phyloP scores from a whole-genome alignment of 2,113 vertebrate genomes.

The Buteo buteo region DNA sequence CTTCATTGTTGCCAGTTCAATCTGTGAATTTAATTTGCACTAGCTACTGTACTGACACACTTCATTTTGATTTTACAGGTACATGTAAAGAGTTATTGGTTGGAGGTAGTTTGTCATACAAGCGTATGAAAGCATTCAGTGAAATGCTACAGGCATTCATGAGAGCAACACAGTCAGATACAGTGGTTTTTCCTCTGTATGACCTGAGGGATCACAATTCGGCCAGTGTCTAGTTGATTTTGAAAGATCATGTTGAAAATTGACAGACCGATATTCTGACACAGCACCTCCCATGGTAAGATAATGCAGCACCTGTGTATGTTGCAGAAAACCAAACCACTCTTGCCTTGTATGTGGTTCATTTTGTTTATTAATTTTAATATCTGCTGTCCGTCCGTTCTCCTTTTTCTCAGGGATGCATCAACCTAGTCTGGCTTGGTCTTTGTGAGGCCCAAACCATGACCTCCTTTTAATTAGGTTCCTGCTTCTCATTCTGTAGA shows the following conservation, averaged over 20 bases:
- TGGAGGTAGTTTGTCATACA: background rate
- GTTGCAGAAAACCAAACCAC: background rate
- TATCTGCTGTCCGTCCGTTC: background rate
- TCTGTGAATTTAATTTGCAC: background rate
- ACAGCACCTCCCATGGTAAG: background rate
- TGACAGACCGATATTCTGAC: background rate
- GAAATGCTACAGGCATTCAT: background rate
- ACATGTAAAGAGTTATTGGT: background rate
- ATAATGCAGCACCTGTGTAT: background rate
- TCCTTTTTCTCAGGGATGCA: background rate
- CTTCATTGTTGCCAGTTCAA: background rate
- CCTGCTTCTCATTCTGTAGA: background rate
- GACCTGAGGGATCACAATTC: background rate
- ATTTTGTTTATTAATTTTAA: background rate
- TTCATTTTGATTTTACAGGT: background rate
- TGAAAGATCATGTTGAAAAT: background rate
- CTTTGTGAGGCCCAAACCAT: background rate
- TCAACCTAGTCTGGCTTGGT: background rate
- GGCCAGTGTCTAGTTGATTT: background rate
- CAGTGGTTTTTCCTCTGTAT: background rate
- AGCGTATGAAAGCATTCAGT: background rate
- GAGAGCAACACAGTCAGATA: background rate
- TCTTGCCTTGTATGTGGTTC: accelerated
- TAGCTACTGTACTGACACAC: background rate
- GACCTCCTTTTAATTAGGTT: background rate